Conservation (phyloP, 2,888 invertebrate genomes). For the Scaptomyza caliginosa region DNA sequence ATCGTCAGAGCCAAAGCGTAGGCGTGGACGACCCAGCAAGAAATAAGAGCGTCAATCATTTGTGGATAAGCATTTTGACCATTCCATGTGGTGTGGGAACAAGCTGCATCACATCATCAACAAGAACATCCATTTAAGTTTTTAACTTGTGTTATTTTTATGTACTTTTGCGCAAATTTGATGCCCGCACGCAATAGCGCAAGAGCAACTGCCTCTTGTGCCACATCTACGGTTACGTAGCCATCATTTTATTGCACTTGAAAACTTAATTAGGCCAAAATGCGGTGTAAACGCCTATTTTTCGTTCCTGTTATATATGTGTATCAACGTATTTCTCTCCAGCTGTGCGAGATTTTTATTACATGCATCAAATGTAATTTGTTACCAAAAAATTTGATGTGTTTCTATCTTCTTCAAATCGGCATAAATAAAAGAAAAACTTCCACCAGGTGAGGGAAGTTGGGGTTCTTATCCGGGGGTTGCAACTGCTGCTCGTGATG, state of each 20-base stretch:
- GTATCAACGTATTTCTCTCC: constrained; percentile 46
- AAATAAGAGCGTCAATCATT: constrained; percentile 47
- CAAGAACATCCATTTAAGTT: constrained; percentile 71
- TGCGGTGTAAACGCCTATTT: constrained; percentile 73
- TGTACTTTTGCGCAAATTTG: constrained; percentile 71
- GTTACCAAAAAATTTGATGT: constrained; percentile 80
- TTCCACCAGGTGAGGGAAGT: constrained; percentile 6
- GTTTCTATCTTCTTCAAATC: constrained; percentile 75
- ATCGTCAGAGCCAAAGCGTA: constrained; percentile 40
- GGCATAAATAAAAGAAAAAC: constrained; percentile 66
- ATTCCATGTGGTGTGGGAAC: neutral
- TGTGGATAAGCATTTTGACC: constrained; percentile 17
- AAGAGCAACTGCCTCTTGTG: constrained; percentile 33
- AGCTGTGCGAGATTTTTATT: constrained; percentile 75
- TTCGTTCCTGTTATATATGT: constrained; percentile 32
- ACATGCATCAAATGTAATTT: constrained; percentile 80
- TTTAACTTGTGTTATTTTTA: constrained; percentile 76
- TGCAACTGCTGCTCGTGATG: constrained; percentile 46
- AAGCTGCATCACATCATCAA: constrained; percentile 8
- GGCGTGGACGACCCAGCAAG: constrained; percentile 46
- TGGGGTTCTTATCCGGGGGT: constrained; percentile 13
- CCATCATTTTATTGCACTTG: constrained; percentile 83
- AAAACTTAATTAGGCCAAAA: constrained; percentile 83
- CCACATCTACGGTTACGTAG: constrained; percentile 41
- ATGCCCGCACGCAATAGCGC: constrained; percentile 70